Evolutionary conservation across 92 coral and sea anemone species (phyloP).

Genomic region (Epizoanthus fatuus): DNA sequence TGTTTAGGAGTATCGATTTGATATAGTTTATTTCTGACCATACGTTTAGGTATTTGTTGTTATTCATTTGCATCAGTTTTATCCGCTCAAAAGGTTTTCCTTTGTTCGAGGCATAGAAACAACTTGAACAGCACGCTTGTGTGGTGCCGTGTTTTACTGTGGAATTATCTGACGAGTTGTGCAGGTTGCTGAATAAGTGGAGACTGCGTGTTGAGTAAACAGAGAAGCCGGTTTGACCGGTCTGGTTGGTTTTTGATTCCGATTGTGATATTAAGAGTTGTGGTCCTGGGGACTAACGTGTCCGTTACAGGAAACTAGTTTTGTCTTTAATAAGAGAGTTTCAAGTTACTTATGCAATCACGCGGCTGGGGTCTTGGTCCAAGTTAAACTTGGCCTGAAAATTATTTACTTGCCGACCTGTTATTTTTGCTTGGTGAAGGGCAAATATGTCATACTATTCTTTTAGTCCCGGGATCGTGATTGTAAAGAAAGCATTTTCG

Average conservation of each 20-base stretch:
- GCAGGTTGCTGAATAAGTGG: background rate
- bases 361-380: background rate
- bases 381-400: conserved; percentile 8
- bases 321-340: background rate
- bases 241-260: background rate
- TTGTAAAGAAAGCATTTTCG: background rate
- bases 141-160: background rate
- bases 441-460: background rate
- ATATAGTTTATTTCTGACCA: too few relatives aligned
- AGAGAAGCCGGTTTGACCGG: background rate
- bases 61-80: background rate
- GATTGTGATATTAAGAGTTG: background rate
- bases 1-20: too few relatives aligned
- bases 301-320: background rate
- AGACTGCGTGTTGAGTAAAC: background rate
- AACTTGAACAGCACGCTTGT: background rate
- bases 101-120: background rate
- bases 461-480: background rate
- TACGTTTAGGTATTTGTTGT: too few relatives aligned
- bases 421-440: background rate
- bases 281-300: background rate
- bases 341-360: too few relatives aligned
- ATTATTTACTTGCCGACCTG: background rate
- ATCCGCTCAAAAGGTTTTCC: too few relatives aligned
- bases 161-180: background rate